Evolutionary conservation across 2,113 vertebrate species (phyloP).

Genomic region (Chamaea fasciata): DNA sequence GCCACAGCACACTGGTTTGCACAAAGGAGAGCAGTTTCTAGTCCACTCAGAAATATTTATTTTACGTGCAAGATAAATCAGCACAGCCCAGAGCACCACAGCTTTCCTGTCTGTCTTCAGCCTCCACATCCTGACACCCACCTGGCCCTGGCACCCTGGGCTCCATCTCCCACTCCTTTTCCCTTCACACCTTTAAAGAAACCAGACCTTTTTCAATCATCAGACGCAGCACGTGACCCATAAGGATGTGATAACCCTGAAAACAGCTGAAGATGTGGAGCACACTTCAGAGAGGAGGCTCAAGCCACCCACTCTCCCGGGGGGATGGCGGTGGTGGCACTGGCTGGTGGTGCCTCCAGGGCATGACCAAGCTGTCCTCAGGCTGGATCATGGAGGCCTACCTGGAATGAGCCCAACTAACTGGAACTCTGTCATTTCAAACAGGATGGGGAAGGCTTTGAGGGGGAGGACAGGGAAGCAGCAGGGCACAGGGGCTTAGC

Average conservation of each 20-base stretch:
- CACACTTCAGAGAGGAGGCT: not conserved
- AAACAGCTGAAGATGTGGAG: not conserved
- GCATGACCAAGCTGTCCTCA: not conserved
- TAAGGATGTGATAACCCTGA: not conserved
- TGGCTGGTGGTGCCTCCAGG: not conserved
- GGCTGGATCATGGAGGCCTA: not conserved
- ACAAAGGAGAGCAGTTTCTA: not conserved
- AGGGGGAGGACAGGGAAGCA: not conserved
- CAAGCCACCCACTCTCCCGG: not conserved
- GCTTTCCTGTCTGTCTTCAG: not conserved
- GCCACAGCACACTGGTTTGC: not conserved
- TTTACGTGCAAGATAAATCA: not conserved
- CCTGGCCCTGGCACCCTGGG: not conserved
- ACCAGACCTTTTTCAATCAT: not conserved
- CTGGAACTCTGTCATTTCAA: not conserved
- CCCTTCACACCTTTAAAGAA: not conserved
- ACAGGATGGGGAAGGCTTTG: not conserved
- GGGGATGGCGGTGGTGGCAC: not conserved
- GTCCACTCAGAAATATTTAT: not conserved
- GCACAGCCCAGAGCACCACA: not conserved
- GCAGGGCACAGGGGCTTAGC: not conserved
- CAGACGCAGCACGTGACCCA: not conserved
- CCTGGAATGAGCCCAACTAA: not conserved
- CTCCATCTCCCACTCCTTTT: not conserved
- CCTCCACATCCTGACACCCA: not conserved